Evolutionary conservation across 2,797 vertebrate genomes (phyloP).

Genomic region (Gymnoscopelus microlampas): DNA sequence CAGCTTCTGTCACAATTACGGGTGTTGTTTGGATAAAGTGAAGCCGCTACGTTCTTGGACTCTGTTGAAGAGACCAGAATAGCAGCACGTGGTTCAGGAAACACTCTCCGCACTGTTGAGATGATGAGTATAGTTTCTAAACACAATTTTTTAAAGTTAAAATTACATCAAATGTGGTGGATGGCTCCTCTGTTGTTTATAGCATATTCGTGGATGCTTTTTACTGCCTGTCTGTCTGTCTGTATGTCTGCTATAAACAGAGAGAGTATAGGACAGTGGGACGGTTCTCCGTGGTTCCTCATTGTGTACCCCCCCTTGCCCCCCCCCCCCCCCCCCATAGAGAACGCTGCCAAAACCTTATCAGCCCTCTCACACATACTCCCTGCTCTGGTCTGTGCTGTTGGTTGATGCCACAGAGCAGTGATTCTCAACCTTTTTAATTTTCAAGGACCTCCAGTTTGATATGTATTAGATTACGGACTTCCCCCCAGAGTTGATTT

Average conservation of each 20-base stretch:
- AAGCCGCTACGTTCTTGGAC: constrained; percentile 28
- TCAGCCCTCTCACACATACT: background rate
- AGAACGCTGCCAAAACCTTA: constrained; percentile 17
- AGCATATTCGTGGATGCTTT: constrained; percentile 18
- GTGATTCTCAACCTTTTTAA: too few relatives aligned
- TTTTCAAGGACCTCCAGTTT: too few relatives aligned
- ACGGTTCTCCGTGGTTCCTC: constrained; percentile 2
- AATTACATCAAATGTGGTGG: constrained; percentile 28
- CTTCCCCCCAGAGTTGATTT: too few relatives aligned
- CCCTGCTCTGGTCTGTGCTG: constrained; percentile 10
- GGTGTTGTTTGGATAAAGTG: constrained; percentile 17
- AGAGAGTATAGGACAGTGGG: background rate
- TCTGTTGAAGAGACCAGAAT: constrained; percentile 22
- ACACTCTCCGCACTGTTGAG: constrained; percentile 22
- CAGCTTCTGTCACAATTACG: constrained; percentile 40
- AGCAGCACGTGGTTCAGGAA: constrained; percentile 29
- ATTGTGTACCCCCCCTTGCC: constrained; percentile 18
- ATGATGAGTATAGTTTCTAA: constrained; percentile 29
- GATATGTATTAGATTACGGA: too few relatives aligned
- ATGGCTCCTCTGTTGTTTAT: constrained; percentile 7
- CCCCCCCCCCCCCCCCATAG: constrained; percentile 22
- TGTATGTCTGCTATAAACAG: constrained; percentile 37
- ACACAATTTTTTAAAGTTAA: constrained; percentile 25
- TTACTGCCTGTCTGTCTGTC: constrained; percentile 26
- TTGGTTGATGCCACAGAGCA: constrained; percentile 4